Conservation (phyloP, 2,797 vertebrate genomes). For the Tinamus major region DNA sequence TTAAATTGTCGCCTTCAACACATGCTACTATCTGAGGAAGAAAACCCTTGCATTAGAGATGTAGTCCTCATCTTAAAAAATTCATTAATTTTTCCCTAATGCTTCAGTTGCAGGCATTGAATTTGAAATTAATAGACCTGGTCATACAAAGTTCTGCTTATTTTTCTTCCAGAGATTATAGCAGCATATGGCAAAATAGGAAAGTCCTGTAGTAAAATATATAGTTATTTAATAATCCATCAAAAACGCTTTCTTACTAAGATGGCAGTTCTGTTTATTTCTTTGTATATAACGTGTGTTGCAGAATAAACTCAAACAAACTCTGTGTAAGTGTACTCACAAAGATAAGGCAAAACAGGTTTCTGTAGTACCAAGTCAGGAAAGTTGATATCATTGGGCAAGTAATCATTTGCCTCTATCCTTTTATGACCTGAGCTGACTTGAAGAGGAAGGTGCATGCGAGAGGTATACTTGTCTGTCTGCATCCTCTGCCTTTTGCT, state of each 20-base stretch:
- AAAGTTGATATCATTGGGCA: neutral
- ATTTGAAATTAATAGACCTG: constrained; percentile 13
- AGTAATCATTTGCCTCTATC: neutral
- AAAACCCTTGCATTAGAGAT: constrained; percentile 4
- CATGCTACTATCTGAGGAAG: neutral
- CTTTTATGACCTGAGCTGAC: neutral
- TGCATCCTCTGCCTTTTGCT: neutral
- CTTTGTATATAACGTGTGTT: neutral
- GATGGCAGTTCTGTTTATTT: neutral
- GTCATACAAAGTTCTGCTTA: constrained; percentile 10
- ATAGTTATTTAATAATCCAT: constrained; percentile 27
- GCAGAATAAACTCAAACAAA: neutral
- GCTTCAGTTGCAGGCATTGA: neutral
- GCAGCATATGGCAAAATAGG: constrained; percentile 38
- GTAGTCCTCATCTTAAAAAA: constrained; percentile 4
- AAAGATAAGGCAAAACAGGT: neutral
- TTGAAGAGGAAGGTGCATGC: neutral
- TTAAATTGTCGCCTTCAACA: neutral
- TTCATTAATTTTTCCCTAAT: neutral
- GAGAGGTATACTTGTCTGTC: neutral
- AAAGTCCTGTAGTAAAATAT: constrained; percentile 48
- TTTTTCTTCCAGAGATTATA: constrained; percentile 45
- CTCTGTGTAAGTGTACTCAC: neutral
- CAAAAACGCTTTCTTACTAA: constrained; percentile 13
- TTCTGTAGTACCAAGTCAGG: neutral